Evolutionary conservation across 2,888 invertebrate genomes (phyloP), one percentile per base, ranked within the genome.

Genomic region (Latrodectus hesperus): DNA sequence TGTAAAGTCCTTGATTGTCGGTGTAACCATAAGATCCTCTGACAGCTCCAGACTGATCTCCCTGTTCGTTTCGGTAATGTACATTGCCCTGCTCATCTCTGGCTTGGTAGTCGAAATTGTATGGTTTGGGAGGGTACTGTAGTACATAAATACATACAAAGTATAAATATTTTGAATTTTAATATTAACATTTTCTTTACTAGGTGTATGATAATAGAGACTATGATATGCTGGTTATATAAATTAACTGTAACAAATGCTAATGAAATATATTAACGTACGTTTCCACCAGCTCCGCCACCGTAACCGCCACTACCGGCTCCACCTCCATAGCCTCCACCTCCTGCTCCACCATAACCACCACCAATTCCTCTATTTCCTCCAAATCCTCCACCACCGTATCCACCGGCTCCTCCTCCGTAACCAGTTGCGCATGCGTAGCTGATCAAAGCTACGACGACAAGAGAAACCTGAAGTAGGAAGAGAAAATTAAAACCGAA

Each of bases 41-140:
- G 17, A 89, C 89, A 38, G 74, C 83, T 3, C 89, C 89, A 14
- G 51, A 65, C n/a, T 74, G 76, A 60, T 89, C 89, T 16, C 89
- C 89, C n/a, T 86, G 86, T 71, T 89, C 89, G 52, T 89, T 80
- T 10, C 86, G 79, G 84, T 86, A 89, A 76, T 89, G 86, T 9
- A 82, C 76, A 51, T 89, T 89, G 53, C 89, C 89, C 55, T 83
- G 83, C n/a, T 89, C 89, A 52, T 89, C 89, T 9, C 81, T 68
- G 60, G 85, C 89, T 10, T 86, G 75, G 84, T 89, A 89, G 77
- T 86, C 86, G 73, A 89, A 89, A 38, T 86, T 73, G 80, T 86
- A 89, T 4, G 89, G 89, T 52, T 89, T 72, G 26, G 89, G 89
- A 68, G 86, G 86, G 8, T 79, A 79, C 83, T 82, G 17, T n/a